A percentile compares a stretch with the other conserved stretches of the same genome.
Evolutionary conservation across 2,888 invertebrate genomes (phyloP).

Genomic region (Melinopterus prodromus): DNA sequence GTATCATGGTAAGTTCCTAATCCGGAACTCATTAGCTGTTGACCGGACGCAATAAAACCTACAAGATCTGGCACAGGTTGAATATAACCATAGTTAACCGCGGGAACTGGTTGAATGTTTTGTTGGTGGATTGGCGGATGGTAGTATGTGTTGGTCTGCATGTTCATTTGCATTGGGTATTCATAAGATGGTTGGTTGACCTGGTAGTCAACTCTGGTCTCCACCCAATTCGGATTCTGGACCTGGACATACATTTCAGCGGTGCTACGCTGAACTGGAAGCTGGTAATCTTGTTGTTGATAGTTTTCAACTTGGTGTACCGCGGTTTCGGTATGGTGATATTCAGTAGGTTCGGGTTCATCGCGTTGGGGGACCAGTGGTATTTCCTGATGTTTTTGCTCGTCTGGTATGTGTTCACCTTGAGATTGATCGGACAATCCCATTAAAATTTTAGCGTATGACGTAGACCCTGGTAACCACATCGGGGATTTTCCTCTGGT

Average conservation of each 20-base stretch:
- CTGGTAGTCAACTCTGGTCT: conserved; percentile 48
- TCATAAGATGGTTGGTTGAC: conserved; percentile 45
- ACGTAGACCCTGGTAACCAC: conserved; percentile 77
- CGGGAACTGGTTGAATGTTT: conserved; percentile 36
- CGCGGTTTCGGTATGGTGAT: conserved; percentile 7
- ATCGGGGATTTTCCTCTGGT: conserved; percentile 70
- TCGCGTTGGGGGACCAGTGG: conserved; percentile 12
- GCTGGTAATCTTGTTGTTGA: conserved; percentile 8
- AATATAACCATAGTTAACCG: conserved; percentile 60
- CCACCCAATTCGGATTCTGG: conserved; percentile 34
- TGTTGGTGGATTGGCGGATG: conserved; percentile 42
- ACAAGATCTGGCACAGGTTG: conserved; percentile 63
- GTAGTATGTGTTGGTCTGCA: conserved; percentile 38
- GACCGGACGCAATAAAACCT: conserved; percentile 62
- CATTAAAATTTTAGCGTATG: conserved; percentile 82
- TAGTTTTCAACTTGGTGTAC: background rate
- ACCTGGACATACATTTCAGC: conserved; percentile 28
- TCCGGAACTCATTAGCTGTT: conserved; percentile 61
- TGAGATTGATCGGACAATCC: conserved; percentile 56
- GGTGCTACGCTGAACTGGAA: background rate
- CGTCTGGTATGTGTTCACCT: background rate
- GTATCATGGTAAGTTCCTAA: conserved; percentile 60
- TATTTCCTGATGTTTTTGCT: background rate
- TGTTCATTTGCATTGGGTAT: conserved; percentile 37
- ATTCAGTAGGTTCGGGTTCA: background rate